phyloP scores from a whole-genome alignment of 2,113 vertebrate species.

The Prochilodus magdalenae region DNA sequence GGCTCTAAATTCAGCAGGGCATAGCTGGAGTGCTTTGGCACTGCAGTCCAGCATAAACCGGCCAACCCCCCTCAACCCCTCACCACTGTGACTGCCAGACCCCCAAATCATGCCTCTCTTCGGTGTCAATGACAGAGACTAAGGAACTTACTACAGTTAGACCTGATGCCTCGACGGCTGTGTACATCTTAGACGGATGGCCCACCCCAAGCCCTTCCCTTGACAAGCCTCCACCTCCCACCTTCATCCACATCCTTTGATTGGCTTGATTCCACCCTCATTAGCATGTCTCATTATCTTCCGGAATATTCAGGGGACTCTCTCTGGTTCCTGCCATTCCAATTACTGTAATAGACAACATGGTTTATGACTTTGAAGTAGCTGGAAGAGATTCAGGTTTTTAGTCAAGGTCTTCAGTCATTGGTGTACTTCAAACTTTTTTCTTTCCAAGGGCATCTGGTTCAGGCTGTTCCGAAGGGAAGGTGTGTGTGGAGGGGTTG shows the following conservation, averaged over 20 bases:
- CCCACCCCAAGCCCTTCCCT: not conserved
- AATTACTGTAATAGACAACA: conserved; percentile 79
- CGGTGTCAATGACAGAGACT: conserved; percentile 64
- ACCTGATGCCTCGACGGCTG: conserved; percentile 52
- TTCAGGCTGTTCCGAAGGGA: conserved; percentile 85
- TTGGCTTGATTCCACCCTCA: conserved; percentile 79
- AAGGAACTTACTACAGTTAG: conserved; percentile 33
- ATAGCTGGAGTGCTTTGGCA: conserved; percentile 65
- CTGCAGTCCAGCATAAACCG: conserved; percentile 62
- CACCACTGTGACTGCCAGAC: conserved; percentile 62
- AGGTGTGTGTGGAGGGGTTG: conserved; percentile 60
- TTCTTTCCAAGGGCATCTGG: conserved; percentile 85
- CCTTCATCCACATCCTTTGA: conserved; percentile 63
- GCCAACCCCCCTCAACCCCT: conserved; percentile 26
- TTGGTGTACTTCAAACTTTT: conserved; percentile 63
- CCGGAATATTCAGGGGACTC: conserved; percentile 74
- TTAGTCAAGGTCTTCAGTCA: conserved; percentile 78
- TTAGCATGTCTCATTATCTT: conserved; percentile 81
- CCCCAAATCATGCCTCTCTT: conserved; percentile 68
- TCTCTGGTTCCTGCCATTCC: conserved; percentile 75
- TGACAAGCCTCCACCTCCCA: conserved; percentile 57
- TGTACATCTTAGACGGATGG: conserved; percentile 50
- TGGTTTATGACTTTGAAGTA: conserved; percentile 79
- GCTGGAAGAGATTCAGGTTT: conserved; percentile 77
- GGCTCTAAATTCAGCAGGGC: conserved; percentile 61